Evolutionary conservation across 2,113 vertebrate species (phyloP).

Genomic region (Corythornis vintsioides): DNA sequence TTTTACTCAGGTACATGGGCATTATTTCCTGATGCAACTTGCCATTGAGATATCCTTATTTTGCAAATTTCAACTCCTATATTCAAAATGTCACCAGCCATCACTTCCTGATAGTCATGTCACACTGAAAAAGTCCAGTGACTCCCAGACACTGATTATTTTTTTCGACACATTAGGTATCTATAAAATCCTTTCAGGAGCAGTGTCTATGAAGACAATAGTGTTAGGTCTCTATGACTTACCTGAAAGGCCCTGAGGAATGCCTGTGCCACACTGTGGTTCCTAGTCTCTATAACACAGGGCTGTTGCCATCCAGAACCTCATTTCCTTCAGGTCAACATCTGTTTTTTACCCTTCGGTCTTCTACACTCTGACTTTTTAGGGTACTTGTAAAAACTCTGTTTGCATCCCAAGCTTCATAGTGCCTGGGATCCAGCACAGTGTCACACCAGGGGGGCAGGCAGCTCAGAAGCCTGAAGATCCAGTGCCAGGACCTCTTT

Average conservation of each 20-base stretch:
- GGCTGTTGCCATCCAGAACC: not conserved
- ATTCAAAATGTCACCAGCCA: constrained; percentile 51
- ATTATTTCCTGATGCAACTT: not conserved
- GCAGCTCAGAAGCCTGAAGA: not conserved
- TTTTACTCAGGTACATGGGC: not conserved
- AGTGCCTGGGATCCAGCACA: not conserved
- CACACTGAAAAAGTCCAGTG: constrained; percentile 56
- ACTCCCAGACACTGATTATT: constrained; percentile 50
- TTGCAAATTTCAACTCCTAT: constrained; percentile 2
- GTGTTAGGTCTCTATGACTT: not conserved
- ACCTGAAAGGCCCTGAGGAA: not conserved
- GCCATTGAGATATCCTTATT: not conserved
- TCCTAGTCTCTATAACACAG: not conserved
- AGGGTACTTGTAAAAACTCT: not conserved
- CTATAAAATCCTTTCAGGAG: not conserved
- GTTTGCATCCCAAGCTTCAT: not conserved
- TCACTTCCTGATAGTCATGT: constrained; percentile 14
- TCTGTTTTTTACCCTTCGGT: not conserved
- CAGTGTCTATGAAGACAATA: not conserved
- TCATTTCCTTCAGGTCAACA: not conserved
- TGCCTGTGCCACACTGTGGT: rapidly evolving
- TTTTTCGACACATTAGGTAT: not conserved
- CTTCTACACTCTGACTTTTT: not conserved
- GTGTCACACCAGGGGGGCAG: not conserved
- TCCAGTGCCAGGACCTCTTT: not conserved